These are phyloP conservation scores for Cynopterus sphinx DNA, from an alignment of 2,797 vertebrate genomes.

Conservation along the genomic window DNA sequence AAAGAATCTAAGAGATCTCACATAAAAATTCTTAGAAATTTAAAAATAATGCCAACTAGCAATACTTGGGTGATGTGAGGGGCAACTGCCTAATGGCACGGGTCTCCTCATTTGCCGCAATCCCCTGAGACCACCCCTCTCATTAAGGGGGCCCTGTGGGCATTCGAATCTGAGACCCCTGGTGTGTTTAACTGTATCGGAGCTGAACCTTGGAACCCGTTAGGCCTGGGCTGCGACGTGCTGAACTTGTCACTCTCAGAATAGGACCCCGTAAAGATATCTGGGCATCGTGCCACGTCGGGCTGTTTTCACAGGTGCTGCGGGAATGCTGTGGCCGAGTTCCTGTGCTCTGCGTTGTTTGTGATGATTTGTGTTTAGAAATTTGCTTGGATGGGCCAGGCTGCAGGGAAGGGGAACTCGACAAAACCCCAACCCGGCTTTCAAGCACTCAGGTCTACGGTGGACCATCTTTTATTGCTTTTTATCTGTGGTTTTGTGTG, in stretches of 20 bases:
- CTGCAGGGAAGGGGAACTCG: neutral
- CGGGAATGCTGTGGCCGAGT: neutral
- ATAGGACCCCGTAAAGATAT: neutral
- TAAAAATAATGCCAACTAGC: neutral
- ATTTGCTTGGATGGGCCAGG: neutral
- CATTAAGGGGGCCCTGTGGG: neutral
- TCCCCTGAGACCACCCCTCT: neutral
- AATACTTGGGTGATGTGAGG: neutral
- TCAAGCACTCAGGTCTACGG: neutral
- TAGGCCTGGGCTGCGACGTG: neutral
- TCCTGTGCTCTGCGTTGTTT: neutral
- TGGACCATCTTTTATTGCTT: neutral
- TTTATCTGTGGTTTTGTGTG: neutral
- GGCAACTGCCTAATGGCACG: fast-evolving
- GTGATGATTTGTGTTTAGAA: slow-evolving; percentile 17
- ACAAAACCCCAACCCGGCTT: neutral
- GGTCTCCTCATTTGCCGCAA: neutral
- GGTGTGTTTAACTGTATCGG: neutral
- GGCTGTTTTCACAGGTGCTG: neutral
- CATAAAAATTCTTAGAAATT: neutral
- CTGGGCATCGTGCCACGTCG: neutral
- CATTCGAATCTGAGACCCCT: neutral
- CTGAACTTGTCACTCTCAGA: neutral
- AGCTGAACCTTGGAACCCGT: neutral
- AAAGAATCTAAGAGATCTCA: neutral